phyloP scores from a whole-genome alignment of 2,113 vertebrate genomes.

The Caretta caretta region DNA sequence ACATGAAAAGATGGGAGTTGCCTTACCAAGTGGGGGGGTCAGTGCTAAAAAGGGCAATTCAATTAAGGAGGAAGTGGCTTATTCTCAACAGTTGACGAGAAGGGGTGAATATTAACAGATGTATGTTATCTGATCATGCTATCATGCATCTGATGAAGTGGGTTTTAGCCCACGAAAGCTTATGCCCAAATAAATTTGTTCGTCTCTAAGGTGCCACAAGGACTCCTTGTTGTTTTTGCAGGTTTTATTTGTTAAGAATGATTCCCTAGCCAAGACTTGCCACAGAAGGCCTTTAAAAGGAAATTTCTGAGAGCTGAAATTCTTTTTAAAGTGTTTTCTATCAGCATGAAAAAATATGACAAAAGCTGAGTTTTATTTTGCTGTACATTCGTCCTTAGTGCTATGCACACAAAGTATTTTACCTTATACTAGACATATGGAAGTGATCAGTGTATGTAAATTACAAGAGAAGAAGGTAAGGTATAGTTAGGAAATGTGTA shows the following conservation, averaged over 20 bases:
- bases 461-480: constrained; percentile 78
- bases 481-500: constrained; percentile 64
- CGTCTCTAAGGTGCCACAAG: no score
- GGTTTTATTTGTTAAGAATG: constrained; percentile 20
- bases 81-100: no score
- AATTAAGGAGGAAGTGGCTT: no score
- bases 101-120: no score
- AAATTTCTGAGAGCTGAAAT: constrained; percentile 57
- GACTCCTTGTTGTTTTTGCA: neutral
- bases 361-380: constrained; percentile 75
- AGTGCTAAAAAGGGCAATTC: no score
- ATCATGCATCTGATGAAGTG: no score
- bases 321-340: constrained; percentile 47
- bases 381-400: constrained; percentile 71
- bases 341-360: constrained; percentile 56
- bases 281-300: constrained; percentile 52
- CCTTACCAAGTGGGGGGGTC: no score
- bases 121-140: no score
- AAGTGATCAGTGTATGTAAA: constrained; percentile 81
- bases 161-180: no score
- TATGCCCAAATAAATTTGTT: no score
- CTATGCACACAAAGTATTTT: constrained; percentile 76
- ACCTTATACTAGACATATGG: constrained; percentile 82
- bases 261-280: constrained; percentile 53
- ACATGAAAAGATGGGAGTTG: no score